Evolutionary conservation across 2,888 invertebrate genomes (phyloP).

Genomic region (Hypolimnas misippus): DNA sequence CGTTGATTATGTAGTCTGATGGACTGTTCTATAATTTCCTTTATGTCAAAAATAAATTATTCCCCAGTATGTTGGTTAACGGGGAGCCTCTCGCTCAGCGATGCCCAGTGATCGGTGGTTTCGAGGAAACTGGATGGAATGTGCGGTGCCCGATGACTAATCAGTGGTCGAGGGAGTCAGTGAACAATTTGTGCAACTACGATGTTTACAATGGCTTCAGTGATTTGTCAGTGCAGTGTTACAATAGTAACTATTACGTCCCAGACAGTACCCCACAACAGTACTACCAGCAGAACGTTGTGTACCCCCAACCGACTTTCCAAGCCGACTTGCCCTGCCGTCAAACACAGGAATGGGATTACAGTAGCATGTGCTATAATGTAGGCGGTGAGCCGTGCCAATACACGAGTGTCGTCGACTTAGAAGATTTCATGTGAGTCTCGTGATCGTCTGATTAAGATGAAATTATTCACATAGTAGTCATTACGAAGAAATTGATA

Average conservation of each 20-base stretch:
- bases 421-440: conserved; percentile 91
- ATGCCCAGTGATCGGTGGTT: conserved; percentile 60
- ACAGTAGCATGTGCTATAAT: conserved; percentile 86
- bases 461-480: conserved; percentile 1
- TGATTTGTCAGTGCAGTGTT: conserved; percentile 62
- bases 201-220: conserved; percentile 53
- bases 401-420: conserved; percentile 86
- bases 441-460: conserved; percentile 6
- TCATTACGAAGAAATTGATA: conserved; percentile 4
- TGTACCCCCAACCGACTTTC: conserved; percentile 43
- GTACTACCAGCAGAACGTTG: conserved; percentile 48
- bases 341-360: conserved; percentile 83
- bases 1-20: conserved; percentile 74
- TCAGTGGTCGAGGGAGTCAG: conserved; percentile 61
- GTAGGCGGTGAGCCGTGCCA: conserved; percentile 87
- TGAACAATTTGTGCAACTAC: conserved; percentile 54
- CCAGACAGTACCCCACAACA: conserved; percentile 50
- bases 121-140: conserved; percentile 64
- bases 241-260: conserved; percentile 51
- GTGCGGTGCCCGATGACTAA: conserved; percentile 63
- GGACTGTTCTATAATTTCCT: conserved; percentile 60
- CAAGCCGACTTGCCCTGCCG: conserved; percentile 77
- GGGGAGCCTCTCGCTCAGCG: conserved; percentile 54
- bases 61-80: conserved; percentile 66
- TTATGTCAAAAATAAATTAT: conserved; percentile 39